phyloP scores from a whole-genome alignment of 2,888 invertebrate species.

The Lagria hirta region DNA sequence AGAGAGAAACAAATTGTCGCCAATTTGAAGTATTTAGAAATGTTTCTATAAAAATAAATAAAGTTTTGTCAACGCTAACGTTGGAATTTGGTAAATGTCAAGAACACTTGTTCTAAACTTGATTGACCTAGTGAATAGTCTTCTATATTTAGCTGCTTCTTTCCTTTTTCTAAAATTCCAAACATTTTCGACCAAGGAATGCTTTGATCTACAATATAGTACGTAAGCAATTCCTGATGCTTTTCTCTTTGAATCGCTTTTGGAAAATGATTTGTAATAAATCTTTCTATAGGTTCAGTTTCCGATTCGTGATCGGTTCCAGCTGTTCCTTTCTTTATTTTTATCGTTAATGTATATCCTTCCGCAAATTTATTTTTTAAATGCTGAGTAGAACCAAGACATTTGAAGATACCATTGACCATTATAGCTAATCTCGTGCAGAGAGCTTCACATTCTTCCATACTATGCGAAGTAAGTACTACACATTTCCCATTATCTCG shows the following conservation, averaged over 20 bases:
- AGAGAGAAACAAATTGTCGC: no score
- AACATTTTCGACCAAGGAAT: constrained; percentile 76
- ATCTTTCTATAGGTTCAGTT: constrained; percentile 38
- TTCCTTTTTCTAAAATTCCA: constrained; percentile 67
- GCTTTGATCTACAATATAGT: constrained; percentile 63
- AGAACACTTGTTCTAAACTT: constrained; percentile 76
- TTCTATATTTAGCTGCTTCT: constrained; percentile 59
- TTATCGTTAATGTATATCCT: constrained; percentile 55
- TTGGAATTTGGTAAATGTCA: constrained; percentile 66
- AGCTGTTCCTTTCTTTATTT: constrained; percentile 47
- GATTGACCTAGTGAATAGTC: constrained; percentile 84
- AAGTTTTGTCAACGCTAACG: constrained; percentile 15
- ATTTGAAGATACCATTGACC: constrained; percentile 82
- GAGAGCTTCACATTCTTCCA: constrained; percentile 86
- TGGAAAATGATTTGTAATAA: constrained; percentile 44
- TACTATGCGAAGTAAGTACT: constrained; percentile 81
- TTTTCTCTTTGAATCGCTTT: constrained; percentile 61
- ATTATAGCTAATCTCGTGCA: constrained; percentile 80
- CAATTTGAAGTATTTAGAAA: no score
- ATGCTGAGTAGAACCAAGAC: constrained; percentile 79
- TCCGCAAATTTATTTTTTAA: constrained; percentile 77
- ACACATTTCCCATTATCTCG: constrained; percentile 73
- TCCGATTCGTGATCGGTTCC: constrained; percentile 20
- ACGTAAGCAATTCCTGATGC: constrained; percentile 72
- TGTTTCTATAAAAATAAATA: not conserved